Evolutionary conservation across 2,888 invertebrate species (phyloP).

Genomic region (Tineola bisselliella): DNA sequence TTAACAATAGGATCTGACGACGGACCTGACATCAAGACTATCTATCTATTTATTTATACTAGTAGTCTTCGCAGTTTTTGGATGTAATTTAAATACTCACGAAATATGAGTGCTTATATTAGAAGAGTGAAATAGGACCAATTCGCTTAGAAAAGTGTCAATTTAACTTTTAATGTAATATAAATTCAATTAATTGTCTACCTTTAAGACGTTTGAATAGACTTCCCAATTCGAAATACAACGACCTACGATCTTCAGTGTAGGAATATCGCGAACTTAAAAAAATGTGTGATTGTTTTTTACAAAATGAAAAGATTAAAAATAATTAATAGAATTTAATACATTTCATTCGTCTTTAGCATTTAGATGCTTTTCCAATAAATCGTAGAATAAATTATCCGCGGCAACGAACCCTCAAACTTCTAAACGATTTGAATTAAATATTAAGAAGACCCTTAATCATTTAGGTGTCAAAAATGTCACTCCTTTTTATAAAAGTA

Average conservation of each 20-base stretch:
- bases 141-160: neutral
- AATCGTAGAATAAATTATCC: too few relatives aligned
- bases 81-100: neutral
- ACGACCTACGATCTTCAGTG: neutral
- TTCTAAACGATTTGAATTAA: too few relatives aligned
- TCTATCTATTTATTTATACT: neutral
- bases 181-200: neutral
- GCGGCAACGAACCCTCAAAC: too few relatives aligned
- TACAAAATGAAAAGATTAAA: neutral
- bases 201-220: neutral
- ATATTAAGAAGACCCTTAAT: too few relatives aligned
- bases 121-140: constrained; percentile 11
- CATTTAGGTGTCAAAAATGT: too few relatives aligned
- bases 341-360: too few relatives aligned
- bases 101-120: constrained; percentile 4
- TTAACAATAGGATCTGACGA: constrained; percentile 62
- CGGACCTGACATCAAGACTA: constrained; percentile 19
- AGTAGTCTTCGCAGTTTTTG: neutral
- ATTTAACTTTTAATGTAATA: neutral
- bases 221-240: neutral
- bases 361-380: too few relatives aligned
- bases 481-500: too few relatives aligned
- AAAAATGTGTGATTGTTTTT: neutral
- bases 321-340: too few relatives aligned
- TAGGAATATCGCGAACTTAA: neutral